Percentiles rank a stretch among this genome's conserved stretches.
phyloP scores from a whole-genome alignment of 2,888 invertebrate genomes.

The Dascillus cervinus region DNA sequence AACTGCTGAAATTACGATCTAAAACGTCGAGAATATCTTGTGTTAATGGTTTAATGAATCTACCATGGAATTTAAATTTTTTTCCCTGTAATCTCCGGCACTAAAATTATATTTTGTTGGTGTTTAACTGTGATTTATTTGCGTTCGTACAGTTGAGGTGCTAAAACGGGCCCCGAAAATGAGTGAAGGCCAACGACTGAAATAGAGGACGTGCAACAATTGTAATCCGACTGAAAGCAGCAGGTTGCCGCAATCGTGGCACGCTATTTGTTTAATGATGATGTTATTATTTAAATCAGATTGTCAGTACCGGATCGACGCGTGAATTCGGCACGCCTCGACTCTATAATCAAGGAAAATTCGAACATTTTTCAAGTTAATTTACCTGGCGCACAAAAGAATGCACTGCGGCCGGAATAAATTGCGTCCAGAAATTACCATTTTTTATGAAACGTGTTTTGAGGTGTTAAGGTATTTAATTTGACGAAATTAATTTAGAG shows the following conservation, averaged over 20 bases:
- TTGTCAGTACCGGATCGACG: slow-evolving; percentile 1
- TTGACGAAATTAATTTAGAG: too few relatives aligned
- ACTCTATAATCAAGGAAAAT: slow-evolving; percentile 3
- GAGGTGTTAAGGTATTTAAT: too few relatives aligned
- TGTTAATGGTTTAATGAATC: slow-evolving; percentile 5
- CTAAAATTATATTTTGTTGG: too few relatives aligned
- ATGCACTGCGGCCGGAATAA: too few relatives aligned
- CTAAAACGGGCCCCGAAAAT: too few relatives aligned
- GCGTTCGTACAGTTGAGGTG: too few relatives aligned
- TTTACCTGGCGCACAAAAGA: slow-evolving; percentile 1
- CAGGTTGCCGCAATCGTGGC: slow-evolving; percentile 2
- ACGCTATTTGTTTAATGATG: slow-evolving; percentile 4
- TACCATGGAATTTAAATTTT: too few relatives aligned
- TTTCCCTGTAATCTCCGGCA: too few relatives aligned
- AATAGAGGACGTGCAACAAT: neutral
- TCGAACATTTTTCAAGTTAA: slow-evolving; percentile 3
- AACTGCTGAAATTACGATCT: slow-evolving; percentile 2
- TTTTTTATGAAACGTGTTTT: too few relatives aligned
- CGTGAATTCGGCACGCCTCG: slow-evolving; percentile 4
- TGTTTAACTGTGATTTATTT: too few relatives aligned
- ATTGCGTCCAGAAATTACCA: too few relatives aligned
- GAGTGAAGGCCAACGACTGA: too few relatives aligned
- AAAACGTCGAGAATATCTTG: neutral
- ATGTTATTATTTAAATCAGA: slow-evolving; percentile 7
- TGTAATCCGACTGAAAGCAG: neutral